These are phyloP conservation scores for Idaea biselata DNA, from an alignment of 2,888 invertebrate genomes.

Conservation along the genomic window DNA sequence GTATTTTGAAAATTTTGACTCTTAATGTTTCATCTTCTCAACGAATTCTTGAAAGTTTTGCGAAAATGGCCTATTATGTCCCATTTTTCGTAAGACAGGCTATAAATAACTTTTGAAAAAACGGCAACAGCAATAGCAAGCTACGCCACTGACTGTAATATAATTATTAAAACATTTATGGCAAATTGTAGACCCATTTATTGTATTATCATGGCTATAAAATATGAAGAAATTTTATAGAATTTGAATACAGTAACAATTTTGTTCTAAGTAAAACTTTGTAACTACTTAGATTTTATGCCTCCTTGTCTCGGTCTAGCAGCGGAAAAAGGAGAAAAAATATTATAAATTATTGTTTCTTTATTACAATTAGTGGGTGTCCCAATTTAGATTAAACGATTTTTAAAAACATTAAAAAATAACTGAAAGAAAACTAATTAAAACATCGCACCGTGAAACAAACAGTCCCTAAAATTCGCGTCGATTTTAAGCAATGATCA, in stretches of 20 bases:
- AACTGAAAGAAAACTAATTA: background rate
- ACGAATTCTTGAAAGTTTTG: too few relatives aligned
- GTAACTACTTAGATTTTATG: conserved; percentile 40
- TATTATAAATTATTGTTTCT: conserved; percentile 30
- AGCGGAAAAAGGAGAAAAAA: conserved; percentile 69
- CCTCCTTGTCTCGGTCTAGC: conserved; percentile 76
- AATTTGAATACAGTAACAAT: conserved; percentile 66
- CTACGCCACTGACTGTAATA: too few relatives aligned
- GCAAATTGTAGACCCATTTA: conserved; percentile 23
- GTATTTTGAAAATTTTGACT: too few relatives aligned
- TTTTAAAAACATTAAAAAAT: background rate
- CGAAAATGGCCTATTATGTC: too few relatives aligned
- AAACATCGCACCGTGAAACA: too few relatives aligned
- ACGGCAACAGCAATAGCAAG: too few relatives aligned
- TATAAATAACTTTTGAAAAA: too few relatives aligned
- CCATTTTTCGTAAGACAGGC: too few relatives aligned
- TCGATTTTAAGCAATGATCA: background rate
- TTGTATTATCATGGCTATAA: conserved; percentile 71
- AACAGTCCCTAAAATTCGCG: background rate
- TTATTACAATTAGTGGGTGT: conserved; percentile 39
- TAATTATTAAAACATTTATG: too few relatives aligned
- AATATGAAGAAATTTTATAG: conserved; percentile 61
- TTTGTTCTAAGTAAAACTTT: conserved; percentile 21
- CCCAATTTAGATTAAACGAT: conserved; percentile 32
- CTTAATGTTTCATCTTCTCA: too few relatives aligned